Evolutionary conservation across 2,113 vertebrate species (phyloP).

Genomic region (Talpa occidentalis): DNA sequence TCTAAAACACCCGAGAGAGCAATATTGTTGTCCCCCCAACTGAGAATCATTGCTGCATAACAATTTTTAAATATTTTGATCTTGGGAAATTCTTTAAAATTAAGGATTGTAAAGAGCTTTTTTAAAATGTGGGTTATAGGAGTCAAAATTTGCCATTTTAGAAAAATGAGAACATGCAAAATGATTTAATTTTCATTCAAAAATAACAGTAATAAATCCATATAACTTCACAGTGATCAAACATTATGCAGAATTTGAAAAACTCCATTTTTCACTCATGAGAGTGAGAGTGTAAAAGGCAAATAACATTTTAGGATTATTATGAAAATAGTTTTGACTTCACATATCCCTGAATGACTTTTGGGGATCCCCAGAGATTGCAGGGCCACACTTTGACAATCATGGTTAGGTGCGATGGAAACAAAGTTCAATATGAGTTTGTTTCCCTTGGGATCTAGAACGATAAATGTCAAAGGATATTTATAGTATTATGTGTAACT

Average conservation of each 20-base stretch:
- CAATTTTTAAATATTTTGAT: not conserved
- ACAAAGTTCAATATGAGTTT: not conserved
- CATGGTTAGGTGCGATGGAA: not conserved
- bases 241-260: not conserved
- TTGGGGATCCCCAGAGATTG: not conserved
- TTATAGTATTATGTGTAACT: not conserved
- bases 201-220: constrained; percentile 11
- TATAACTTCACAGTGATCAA: not conserved
- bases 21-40: not conserved
- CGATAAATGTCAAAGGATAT: not conserved
- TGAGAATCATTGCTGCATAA: not conserved
- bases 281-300: not conserved
- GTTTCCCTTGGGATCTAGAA: constrained; percentile 26
- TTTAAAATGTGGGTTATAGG: not conserved
- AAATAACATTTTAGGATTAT: not conserved
- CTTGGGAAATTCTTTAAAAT: not conserved
- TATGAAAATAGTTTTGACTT: constrained; percentile 35
- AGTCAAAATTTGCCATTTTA: constrained; percentile 18
- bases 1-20: not conserved
- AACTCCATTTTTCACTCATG: not conserved
- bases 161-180: not conserved
- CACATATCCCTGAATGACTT: not conserved
- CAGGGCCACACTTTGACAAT: not conserved
- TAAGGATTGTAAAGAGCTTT: constrained; percentile 14
- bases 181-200: not conserved